A percentile compares a stretch with the other conserved stretches of the same genome.
These are phyloP conservation scores for Rhagoletis zephyria DNA, from an alignment of 1,140 invertebrate species.

Conservation along the genomic window DNA sequence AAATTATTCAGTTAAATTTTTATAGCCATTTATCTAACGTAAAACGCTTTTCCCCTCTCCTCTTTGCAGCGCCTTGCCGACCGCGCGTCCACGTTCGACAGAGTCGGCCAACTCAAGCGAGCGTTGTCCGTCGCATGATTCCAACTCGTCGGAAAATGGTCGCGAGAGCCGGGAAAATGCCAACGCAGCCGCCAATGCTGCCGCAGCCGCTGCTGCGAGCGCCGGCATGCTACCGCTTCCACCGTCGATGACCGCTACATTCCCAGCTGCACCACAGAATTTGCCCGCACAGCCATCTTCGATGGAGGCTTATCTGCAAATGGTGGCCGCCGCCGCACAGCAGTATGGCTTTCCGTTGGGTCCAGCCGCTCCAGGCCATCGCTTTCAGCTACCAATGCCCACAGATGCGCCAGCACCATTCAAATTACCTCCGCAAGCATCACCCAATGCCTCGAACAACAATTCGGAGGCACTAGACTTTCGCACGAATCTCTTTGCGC, in stretches of 20 bases:
- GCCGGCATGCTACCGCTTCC: conserved; percentile 74
- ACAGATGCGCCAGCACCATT: conserved; percentile 72
- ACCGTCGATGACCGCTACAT: conserved; percentile 74
- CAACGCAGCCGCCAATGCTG: conserved; percentile 68
- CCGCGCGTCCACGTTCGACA: conserved; percentile 84
- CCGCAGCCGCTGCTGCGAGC: conserved; percentile 72
- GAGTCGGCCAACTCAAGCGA: conserved; percentile 82
- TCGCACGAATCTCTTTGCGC: conserved; percentile 66
- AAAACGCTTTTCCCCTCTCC: conserved; percentile 57
- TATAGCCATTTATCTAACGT: neutral
- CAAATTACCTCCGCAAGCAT: conserved; percentile 73
- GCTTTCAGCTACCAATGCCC: conserved; percentile 76
- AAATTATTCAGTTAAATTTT: neutral
- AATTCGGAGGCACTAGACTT: conserved; percentile 70
- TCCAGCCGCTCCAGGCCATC: conserved; percentile 75
- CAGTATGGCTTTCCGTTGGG: conserved; percentile 83
- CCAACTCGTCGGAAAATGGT: conserved; percentile 77
- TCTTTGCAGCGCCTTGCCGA: conserved; percentile 82
- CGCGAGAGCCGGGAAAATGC: conserved; percentile 50
- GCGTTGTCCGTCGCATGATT: conserved; percentile 80
- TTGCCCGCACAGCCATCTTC: conserved; percentile 83
- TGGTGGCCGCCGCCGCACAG: conserved; percentile 78
- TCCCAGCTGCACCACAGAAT: conserved; percentile 72
- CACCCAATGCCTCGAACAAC: conserved; percentile 68
- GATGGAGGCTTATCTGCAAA: conserved; percentile 84